Conservation (phyloP, 37 sponge, comb jelly and placozoan genomes). For the Ephydatia muelleri region DNA sequence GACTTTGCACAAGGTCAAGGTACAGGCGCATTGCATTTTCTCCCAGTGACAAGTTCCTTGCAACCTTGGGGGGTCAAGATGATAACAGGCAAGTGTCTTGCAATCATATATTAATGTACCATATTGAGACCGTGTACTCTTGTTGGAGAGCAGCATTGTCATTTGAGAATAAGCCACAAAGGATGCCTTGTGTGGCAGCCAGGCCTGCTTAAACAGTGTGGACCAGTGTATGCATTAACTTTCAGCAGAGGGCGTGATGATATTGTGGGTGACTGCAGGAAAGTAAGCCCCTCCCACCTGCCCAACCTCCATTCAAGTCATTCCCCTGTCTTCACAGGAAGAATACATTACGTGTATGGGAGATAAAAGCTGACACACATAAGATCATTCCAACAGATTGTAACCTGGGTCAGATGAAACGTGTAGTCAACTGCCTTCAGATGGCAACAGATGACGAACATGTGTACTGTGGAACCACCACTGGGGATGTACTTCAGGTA, state of each 20-base stretch:
- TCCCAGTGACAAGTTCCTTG: constrained; percentile 91
- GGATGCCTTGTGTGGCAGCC: constrained; percentile 94
- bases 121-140: too few relatives aligned
- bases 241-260: constrained; percentile 79
- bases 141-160: constrained; percentile 89
- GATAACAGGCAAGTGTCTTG: constrained; percentile 70
- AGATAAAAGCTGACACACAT: constrained; percentile 71
- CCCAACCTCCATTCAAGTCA: background rate
- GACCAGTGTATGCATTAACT: constrained; percentile 74
- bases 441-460: constrained; percentile 77
- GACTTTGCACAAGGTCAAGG: constrained; percentile 92
- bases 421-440: constrained; percentile 87
- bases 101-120: too few relatives aligned
- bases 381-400: constrained; percentile 96
- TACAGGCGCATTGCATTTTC: constrained; percentile 96
- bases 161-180: constrained; percentile 87
- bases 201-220: constrained; percentile 91
- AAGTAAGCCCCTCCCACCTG: constrained; percentile 70
- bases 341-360: constrained; percentile 94
- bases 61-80: constrained; percentile 92
- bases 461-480: constrained; percentile 95
- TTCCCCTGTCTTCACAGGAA: constrained; percentile 37
- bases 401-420: constrained; percentile 91
- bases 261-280: constrained; percentile 93
- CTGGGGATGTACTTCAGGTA: constrained; percentile 89